A percentile compares a stretch with the other conserved stretches of the same genome.
phyloP scores from a whole-genome alignment of 2,113 vertebrate genomes.

The Camarhynchus parvulus region DNA sequence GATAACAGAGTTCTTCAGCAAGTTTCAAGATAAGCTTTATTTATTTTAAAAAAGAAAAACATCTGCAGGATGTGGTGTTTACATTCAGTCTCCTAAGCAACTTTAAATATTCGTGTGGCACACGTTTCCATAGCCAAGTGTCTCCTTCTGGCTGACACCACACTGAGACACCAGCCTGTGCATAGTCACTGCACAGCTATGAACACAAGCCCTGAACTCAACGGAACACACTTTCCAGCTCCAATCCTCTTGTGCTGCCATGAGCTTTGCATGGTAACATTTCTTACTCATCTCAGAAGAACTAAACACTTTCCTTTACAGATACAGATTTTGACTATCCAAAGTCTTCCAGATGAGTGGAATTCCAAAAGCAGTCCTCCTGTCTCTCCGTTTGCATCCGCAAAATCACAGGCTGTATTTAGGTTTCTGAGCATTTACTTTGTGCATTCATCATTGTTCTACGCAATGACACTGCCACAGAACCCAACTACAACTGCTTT shows the following conservation, averaged over 20 bases:
- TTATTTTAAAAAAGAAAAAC: neutral
- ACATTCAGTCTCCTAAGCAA: neutral
- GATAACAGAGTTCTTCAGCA: neutral
- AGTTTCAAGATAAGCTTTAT: neutral
- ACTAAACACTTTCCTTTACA: neutral
- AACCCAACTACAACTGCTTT: neutral
- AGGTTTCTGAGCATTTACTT: neutral
- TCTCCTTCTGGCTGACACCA: neutral
- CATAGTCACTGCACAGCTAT: accelerated
- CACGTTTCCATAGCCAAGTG: neutral
- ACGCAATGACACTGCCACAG: neutral
- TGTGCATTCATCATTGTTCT: accelerated
- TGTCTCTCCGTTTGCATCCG: neutral
- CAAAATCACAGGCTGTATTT: neutral
- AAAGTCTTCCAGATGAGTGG: neutral
- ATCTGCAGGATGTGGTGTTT: neutral
- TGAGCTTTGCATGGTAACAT: accelerated
- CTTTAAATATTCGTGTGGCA: accelerated
- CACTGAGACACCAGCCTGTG: neutral
- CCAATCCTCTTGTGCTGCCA: neutral
- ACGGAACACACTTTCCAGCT: neutral
- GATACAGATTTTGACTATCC: neutral
- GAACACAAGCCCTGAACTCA: neutral
- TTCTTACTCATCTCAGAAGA: neutral
- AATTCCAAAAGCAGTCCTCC: neutral